These are phyloP conservation scores for Cryptomyrus ogoouensis DNA, from an alignment of 2,113 vertebrate species.

Conservation along the genomic window DNA sequence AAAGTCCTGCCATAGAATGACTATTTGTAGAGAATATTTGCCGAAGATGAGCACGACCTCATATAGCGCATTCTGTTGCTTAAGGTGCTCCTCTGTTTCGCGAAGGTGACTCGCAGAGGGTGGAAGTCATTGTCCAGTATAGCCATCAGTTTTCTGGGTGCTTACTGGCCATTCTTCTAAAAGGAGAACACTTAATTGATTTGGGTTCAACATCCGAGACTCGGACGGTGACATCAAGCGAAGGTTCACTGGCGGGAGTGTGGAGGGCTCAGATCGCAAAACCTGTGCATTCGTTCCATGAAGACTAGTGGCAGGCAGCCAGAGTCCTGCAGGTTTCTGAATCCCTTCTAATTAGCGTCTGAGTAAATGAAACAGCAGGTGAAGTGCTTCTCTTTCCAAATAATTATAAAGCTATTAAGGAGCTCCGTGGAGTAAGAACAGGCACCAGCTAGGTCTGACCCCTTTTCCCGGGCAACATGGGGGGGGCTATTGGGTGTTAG, in stretches of 20 bases:
- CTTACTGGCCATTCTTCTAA: not conserved
- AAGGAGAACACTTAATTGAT: not conserved
- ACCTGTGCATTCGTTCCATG: not conserved
- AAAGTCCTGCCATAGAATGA: not conserved
- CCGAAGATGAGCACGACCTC: not conserved
- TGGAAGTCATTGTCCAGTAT: not conserved
- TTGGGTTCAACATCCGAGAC: not conserved
- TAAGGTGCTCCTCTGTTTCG: not conserved
- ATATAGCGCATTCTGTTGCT: not conserved
- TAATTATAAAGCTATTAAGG: slow-evolving; percentile 9
- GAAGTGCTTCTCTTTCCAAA: not conserved
- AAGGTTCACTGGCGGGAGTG: not conserved
- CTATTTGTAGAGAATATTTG: not conserved
- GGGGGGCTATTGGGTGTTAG: not conserved
- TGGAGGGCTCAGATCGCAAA: not conserved
- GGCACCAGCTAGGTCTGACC: not conserved
- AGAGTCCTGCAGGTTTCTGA: not conserved
- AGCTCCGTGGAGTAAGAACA: not conserved
- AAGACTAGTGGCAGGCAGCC: not conserved
- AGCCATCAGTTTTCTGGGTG: not conserved
- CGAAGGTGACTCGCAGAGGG: not conserved
- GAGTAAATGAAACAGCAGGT: not conserved
- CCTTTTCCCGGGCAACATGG: not conserved
- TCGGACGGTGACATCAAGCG: not conserved
- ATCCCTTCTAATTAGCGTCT: not conserved